phyloP scores from a whole-genome alignment of 2,888 invertebrate species.

The Azorinus chamasolen region DNA sequence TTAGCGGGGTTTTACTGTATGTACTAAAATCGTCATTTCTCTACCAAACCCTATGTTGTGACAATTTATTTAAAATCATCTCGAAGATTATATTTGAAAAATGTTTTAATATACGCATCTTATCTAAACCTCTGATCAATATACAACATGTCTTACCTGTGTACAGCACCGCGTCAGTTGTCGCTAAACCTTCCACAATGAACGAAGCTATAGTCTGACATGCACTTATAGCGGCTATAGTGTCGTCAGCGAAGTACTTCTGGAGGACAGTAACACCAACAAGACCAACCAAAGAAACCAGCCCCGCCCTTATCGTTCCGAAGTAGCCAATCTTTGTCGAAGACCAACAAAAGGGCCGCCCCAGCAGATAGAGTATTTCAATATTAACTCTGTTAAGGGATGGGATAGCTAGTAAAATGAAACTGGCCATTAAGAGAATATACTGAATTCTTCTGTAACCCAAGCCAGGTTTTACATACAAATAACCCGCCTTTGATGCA shows the following conservation, averaged over 20 bases:
- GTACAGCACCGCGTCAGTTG: constrained; percentile 50
- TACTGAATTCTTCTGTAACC: too few relatives aligned
- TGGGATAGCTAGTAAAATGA: constrained; percentile 49
- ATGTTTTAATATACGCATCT: too few relatives aligned
- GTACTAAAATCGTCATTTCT: too few relatives aligned
- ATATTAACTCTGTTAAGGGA: constrained; percentile 31
- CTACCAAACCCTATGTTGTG: too few relatives aligned
- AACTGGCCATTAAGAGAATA: constrained; percentile 44
- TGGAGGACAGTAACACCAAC: constrained; percentile 54
- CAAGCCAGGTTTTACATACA: too few relatives aligned
- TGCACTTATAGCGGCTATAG: constrained; percentile 51
- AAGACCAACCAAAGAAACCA: constrained; percentile 47
- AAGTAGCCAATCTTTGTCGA: constrained; percentile 65
- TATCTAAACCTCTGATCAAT: too few relatives aligned
- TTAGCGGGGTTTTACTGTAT: too few relatives aligned
- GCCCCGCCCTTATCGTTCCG: constrained; percentile 26
- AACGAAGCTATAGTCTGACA: constrained; percentile 28
- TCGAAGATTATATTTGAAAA: too few relatives aligned
- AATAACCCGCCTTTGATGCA: too few relatives aligned
- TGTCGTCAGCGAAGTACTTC: constrained; percentile 56
- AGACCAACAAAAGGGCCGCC: constrained; percentile 70
- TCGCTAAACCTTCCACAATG: constrained; percentile 63
- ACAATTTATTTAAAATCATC: too few relatives aligned
- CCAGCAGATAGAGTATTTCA: constrained; percentile 67
- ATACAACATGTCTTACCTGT: constrained; percentile 58